Evolutionary conservation across 2,888 invertebrate genomes (phyloP), one percentile per base, ranked within the genome.

Genomic region (Drosophila rubida): DNA sequence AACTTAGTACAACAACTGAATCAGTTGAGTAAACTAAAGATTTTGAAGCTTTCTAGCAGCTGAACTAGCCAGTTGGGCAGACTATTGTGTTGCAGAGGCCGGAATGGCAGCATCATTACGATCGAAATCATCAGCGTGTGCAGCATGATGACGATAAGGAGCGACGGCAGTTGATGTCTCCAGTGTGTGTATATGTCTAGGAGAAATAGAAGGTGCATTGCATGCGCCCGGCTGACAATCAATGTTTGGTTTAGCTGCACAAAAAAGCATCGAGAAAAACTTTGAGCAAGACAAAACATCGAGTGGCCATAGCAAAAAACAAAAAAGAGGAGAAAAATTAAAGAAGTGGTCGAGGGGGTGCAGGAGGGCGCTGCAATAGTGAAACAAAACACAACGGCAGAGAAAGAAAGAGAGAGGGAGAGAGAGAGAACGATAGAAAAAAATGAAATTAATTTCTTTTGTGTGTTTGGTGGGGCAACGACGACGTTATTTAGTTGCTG

Each of bases 401-500:
- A 53, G 53, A 30, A 25, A 25, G 19, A 19, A 3, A 22, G 42
- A 0, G 8, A 41, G 5, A n/a, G 13, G 14, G 22, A 8, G 0
- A 22, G 23, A 9, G 8, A 25, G 32, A 44, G 23, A 74, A 80
- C n/a, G 32, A 32, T 32, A n/a, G n/a, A n/a, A 32, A 32, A 88
- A 82, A 90, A 90, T 90, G 90, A 90, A 90, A 90, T 91, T 91
- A 91, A 90, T 91, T 90, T 91, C 91, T 90, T 90, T 91, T 90
- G 91, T 90, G 83, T 87, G 62, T 89, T 80, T 83, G 81, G 60
- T 53, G 60, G 45, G 37, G 54, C 45, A 46, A 57, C 63, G 32
- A 45, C 69, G 75, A 74, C 62, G 74, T 67, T 75, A 72, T 66
- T 72, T 77, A 73, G 75, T 63, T 73, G 75, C 53, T 42, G 8